Percentiles rank a stretch among this genome's conserved stretches.
Conservation (phyloP, 2,113 vertebrate genomes). For the Platycercus adscitus region DNA sequence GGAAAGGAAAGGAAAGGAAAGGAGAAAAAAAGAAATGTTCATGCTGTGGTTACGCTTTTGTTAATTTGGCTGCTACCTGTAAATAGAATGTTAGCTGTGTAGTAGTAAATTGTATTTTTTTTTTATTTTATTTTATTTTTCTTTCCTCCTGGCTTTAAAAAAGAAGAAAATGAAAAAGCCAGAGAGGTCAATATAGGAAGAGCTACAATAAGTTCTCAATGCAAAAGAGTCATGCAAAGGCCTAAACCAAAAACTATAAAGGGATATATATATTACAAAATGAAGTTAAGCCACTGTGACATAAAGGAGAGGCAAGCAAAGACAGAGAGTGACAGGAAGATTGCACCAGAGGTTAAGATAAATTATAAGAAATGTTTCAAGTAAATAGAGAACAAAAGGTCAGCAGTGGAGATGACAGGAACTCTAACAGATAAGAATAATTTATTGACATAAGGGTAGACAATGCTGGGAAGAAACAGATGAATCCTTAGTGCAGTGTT, state of each 20-base stretch:
- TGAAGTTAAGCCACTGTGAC: slow-evolving; percentile 42
- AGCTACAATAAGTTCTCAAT: neutral
- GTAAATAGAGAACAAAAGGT: slow-evolving; percentile 65
- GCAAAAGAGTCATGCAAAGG: neutral
- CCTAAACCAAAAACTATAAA: slow-evolving; percentile 27
- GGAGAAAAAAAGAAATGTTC: neutral
- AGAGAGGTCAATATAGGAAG: neutral
- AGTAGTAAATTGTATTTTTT: neutral
- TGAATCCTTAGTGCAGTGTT: neutral
- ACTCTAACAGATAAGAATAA: slow-evolving; percentile 46
- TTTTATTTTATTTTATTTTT: neutral
- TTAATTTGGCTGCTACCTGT: neutral
- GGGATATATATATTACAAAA: slow-evolving; percentile 26
- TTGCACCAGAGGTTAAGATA: slow-evolving; percentile 50
- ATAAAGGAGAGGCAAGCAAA: slow-evolving; percentile 42
- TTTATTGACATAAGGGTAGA: slow-evolving; percentile 55
- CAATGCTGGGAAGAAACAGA: neutral
- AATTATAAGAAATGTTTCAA: slow-evolving; percentile 61
- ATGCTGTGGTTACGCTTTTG: neutral
- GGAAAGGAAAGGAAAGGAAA: too few relatives aligned
- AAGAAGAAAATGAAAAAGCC: neutral
- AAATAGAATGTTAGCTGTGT: neutral
- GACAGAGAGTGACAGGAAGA: slow-evolving; percentile 24
- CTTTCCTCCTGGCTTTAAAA: neutral
- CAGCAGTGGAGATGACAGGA: neutral